Percentiles rank a stretch among this genome's conserved stretches.
These are phyloP conservation scores for Lophius americanus DNA, from an alignment of 2,797 vertebrate genomes.

Conservation along the genomic window DNA sequence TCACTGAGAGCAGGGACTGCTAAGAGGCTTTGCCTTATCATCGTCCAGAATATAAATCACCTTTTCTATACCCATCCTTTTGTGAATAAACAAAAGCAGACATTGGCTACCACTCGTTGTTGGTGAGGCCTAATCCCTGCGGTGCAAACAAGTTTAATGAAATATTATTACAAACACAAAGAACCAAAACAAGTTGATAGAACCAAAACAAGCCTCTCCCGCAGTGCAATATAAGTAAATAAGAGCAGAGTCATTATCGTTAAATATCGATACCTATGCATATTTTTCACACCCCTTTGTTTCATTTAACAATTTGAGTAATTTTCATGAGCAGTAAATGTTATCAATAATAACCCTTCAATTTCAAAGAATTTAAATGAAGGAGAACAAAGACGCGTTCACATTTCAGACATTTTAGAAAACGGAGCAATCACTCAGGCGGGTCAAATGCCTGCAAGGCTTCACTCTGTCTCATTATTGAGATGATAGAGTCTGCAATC, in stretches of 20 bases:
- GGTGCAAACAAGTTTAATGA: slow-evolving; percentile 18
- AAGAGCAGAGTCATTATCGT: slow-evolving; percentile 41
- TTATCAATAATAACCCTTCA: slow-evolving; percentile 18
- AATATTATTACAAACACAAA: slow-evolving; percentile 25
- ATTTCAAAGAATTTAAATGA: slow-evolving; percentile 14
- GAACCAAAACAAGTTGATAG: too few species aligned
- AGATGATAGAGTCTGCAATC: slow-evolving; percentile 24
- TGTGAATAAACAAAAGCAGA: slow-evolving; percentile 58
- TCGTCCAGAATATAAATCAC: slow-evolving; percentile 70
- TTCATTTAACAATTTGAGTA: neutral
- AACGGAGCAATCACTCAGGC: slow-evolving; percentile 2
- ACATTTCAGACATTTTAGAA: slow-evolving; percentile 12
- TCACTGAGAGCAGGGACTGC: slow-evolving; percentile 31
- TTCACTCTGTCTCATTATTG: slow-evolving; percentile 25
- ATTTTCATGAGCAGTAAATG: neutral
- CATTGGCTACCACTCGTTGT: slow-evolving; percentile 19
- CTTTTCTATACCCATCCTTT: slow-evolving; percentile 33
- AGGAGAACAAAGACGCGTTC: slow-evolving; percentile 18
- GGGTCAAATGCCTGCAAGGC: slow-evolving; percentile 10
- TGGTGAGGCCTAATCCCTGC: slow-evolving; percentile 30
- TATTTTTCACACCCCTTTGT: slow-evolving; percentile 12
- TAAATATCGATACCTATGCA: slow-evolving; percentile 60
- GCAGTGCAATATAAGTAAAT: slow-evolving; percentile 46
- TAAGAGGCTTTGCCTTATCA: slow-evolving; percentile 68
- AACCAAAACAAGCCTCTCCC: slow-evolving; percentile 24